Base-by-base conservation (phyloP, 2,797 vertebrate genomes). In the Tragopan temminckii region DNA sequence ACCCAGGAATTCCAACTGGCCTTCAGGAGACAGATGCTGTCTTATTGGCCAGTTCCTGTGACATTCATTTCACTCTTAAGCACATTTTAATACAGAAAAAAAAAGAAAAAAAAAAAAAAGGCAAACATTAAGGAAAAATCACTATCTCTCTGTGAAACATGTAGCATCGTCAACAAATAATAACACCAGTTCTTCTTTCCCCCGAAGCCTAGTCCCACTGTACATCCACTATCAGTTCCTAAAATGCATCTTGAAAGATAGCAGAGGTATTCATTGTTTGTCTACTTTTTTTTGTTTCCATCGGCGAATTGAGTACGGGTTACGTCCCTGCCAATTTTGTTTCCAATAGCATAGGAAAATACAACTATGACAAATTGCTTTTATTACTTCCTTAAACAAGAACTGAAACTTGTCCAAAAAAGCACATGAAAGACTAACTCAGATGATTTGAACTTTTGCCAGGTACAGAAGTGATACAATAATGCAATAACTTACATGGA, bases 341-440 rank as follows among this genome's bases (percentile, higher is more conserved):
- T 94, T 89, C 88, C 71, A 95, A 95, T 45, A 94, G 74, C 85
- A 96, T 21, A 76, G 89, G 75, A 78, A 89, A 89, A 74, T 83
- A 74, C 86, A 95, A 95, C 80, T 91, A 91, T 62, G 89, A 90
- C 78, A 97, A 94, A 95, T 92, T 94, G 81, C 35, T 96, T 94
- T 93, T 88, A 96, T 95, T 89, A 88, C 85, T 94, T 96, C 95
- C 94, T 96, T 92, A 94, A 95, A 96, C 96, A 93, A 89, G 84
- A 88, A 95, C 21, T 72, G 94, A 97, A 95, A 74, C 69, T 96
- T 68, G 61, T 94, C 88, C 93, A 92, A 42, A 95, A 92, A 96
- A 94, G 77, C 93, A 97, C 92, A 87, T 78, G 81, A 94, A 97
- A 86, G 87, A 66, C 84, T 81, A 94, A 83, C 62, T 90, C 77